Evolutionary conservation across 2,797 vertebrate species (phyloP).

Genomic region (Thalassophryne amazonica): DNA sequence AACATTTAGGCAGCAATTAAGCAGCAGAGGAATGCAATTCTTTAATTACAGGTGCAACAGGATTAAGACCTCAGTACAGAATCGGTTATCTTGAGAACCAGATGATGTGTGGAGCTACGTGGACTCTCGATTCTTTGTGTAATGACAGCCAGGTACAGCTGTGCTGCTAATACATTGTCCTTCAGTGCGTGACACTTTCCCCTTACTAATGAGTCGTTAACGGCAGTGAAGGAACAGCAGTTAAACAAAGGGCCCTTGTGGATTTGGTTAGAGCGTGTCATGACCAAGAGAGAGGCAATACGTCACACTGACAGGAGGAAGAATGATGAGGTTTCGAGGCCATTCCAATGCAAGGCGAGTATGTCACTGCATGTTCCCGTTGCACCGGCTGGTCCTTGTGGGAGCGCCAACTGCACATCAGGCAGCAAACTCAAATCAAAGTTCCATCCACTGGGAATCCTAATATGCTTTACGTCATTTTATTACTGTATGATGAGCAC

Average conservation of each 20-base stretch:
- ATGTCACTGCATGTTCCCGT: slow-evolving; percentile 40
- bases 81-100: slow-evolving; percentile 1
- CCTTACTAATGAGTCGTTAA: slow-evolving; percentile 72
- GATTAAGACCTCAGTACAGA: slow-evolving; percentile 20
- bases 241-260: slow-evolving; percentile 56
- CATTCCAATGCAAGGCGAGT: slow-evolving; percentile 59
- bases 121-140: slow-evolving; percentile 30
- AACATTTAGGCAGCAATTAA: too few relatives aligned
- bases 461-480: slow-evolving; percentile 14
- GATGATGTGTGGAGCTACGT: neutral
- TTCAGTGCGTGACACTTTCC: slow-evolving; percentile 60
- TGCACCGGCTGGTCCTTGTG: slow-evolving; percentile 25
- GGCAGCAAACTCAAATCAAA: slow-evolving; percentile 39
- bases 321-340: slow-evolving; percentile 61
- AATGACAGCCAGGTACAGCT: slow-evolving; percentile 47
- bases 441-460: slow-evolving; percentile 16
- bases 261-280: slow-evolving; percentile 59
- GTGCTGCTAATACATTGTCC: slow-evolving; percentile 62
- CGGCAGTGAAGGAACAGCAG: slow-evolving; percentile 53
- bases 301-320: slow-evolving; percentile 69
- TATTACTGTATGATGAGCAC: neutral
- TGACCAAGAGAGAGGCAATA: slow-evolving; percentile 58
- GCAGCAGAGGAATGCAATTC: slow-evolving; percentile 11
- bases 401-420: slow-evolving; percentile 4
- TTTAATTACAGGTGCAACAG: slow-evolving; percentile 10